Percentiles rank a stretch among this genome's conserved stretches.
phyloP scores from a whole-genome alignment of 1,140 invertebrate genomes.

The Drosophila nasuta region DNA sequence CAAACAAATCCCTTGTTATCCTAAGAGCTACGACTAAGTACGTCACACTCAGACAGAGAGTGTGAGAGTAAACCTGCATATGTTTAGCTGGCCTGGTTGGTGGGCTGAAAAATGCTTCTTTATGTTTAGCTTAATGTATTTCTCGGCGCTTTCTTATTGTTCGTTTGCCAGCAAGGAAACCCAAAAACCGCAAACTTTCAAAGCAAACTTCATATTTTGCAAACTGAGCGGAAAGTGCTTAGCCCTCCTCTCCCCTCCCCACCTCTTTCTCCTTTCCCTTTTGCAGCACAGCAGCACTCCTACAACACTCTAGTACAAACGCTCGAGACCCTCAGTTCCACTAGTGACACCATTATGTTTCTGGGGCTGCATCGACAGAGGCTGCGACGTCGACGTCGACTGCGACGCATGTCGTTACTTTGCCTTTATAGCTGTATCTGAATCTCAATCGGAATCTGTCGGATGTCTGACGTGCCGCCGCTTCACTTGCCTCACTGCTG shows the following conservation, averaged over 20 bases:
- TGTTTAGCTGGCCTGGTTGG: constrained; percentile 48
- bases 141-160: constrained; percentile 67
- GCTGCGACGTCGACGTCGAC: constrained; percentile 4
- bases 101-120: constrained; percentile 58
- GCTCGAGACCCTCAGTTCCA: constrained; percentile 22
- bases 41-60: constrained; percentile 19
- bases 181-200: constrained; percentile 70
- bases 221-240: constrained; percentile 65
- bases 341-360: constrained; percentile 59
- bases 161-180: constrained; percentile 51
- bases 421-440: constrained; percentile 47
- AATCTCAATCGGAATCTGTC: constrained; percentile 31
- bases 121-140: constrained; percentile 70
- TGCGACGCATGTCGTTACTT: constrained; percentile 15
- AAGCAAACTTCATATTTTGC: constrained; percentile 72
- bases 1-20: constrained; percentile 66
- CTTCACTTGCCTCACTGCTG: neutral
- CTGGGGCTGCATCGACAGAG: constrained; percentile 24
- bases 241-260: neutral
- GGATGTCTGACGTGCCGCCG: constrained; percentile 47
- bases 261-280: neutral
- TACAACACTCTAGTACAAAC: constrained; percentile 14
- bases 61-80: constrained; percentile 28
- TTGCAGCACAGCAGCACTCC: neutral
- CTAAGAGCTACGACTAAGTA: constrained; percentile 56